Base-by-base conservation (phyloP, 2,888 invertebrate species). In the Portevinia maculata region DNA sequence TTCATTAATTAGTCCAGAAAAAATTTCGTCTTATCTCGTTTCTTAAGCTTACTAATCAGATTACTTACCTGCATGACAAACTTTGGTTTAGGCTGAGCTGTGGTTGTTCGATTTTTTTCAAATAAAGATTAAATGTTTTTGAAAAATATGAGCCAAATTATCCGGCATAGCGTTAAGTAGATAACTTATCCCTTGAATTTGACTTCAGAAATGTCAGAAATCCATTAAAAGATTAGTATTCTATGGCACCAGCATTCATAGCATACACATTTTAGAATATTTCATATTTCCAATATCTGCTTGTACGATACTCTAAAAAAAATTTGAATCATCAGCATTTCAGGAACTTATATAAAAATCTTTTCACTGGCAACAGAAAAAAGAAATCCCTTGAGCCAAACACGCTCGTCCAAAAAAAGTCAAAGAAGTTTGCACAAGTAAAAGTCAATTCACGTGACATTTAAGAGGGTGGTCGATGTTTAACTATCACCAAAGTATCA, bases 381-480 rank as follows among this genome's bases (percentile, higher is more conserved):
- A 48, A 28, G 11, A 21, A 50, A 46, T 70, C 37, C 62, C 52
- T 24, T 17, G 62, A 79, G 73, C 62, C 60, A 69, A 74, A 79
- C 50, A 79, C 48, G 52, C 65, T 79, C 48, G 30, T 48, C n/a
- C 8, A 44, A 37, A 55, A 50, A 60, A 37, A 76, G 53, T 70
- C 57, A 76, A 57, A 70, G 53, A 76, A 81, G 64, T 81, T 76
- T 59, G 52, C 67, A 62, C 71, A 76, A 78, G 83, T 78, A 73
- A 67, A 71, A 78, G 76, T 81, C 78, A 78, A 78, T 83, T 83
- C 78, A 83, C 71, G 71, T 83, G 78, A 83, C 78, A 78, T 78
- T 55, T 55, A 15, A 65, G 78, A 50, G 70, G 71, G 71, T 78
- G 74, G 69, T 9, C 32, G 52, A 57, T 50, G 59, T 59, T 67